Evolutionary conservation across 2,113 vertebrate genomes (phyloP).

Genomic region (Periophthalmodon schlosseri): DNA sequence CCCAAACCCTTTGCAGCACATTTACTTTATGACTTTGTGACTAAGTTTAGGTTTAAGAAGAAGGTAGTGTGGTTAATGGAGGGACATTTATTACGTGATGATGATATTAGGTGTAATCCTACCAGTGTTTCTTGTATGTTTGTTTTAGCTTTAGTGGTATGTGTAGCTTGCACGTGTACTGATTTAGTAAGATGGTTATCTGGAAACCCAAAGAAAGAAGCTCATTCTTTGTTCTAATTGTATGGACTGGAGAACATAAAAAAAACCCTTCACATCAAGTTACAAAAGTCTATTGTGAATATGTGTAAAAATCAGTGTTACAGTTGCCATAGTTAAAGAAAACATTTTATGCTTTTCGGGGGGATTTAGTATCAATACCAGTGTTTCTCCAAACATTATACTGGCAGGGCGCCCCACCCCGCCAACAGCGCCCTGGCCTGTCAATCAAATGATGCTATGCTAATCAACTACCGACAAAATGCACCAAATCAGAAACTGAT

Average conservation of each 20-base stretch:
- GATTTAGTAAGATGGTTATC: neutral
- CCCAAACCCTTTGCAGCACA: conserved; percentile 48
- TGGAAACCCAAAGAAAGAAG: neutral
- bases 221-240: neutral
- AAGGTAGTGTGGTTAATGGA: conserved; percentile 17
- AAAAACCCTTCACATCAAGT: too few relatives aligned
- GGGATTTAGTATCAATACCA: too few relatives aligned
- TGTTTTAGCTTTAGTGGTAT: neutral
- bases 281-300: too few relatives aligned
- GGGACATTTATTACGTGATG: neutral
- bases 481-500: too few relatives aligned
- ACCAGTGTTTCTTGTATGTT: neutral
- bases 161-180: neutral
- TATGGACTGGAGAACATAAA: neutral
- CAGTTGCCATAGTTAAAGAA: too few relatives aligned
- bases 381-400: too few relatives aligned
- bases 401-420: too few relatives aligned
- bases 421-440: too few relatives aligned
- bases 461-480: too few relatives aligned
- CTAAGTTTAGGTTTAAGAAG: conserved; percentile 49
- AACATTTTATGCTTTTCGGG: too few relatives aligned
- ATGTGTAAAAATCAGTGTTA: too few relatives aligned
- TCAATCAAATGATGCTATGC: too few relatives aligned
- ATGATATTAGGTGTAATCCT: neutral
- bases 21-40: conserved; percentile 70